Base-by-base conservation (phyloP, 2,888 invertebrate species). In the Drosophila kanekoi region DNA sequence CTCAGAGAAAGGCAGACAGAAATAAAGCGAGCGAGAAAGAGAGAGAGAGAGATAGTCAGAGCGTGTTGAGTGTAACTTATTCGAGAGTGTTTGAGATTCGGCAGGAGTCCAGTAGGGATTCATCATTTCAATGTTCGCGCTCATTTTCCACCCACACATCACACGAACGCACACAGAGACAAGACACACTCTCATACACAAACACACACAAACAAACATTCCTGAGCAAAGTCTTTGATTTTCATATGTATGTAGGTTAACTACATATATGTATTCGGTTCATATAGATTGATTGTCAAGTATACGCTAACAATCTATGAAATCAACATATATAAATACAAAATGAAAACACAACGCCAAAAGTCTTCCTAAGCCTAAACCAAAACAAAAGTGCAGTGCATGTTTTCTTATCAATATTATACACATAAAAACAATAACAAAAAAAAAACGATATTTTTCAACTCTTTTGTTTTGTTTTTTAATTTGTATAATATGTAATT, bases 291-390 rank as follows among this genome's bases (percentile, higher is more conserved):
- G 28, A 28, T 28, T 28, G 47, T n/a, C 28, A 47, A 51, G 60
- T 53, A 54, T 40, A 48, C 16, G 35, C 18, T 53, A 69, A 57
- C 38, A 70, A 53, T 48, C 52, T 47, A 53, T 57, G 49, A 38
- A 60, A 13, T 43, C 23, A 13, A 56, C 23, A 66, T 44, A 70
- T 64, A 62, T 41, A 57, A 53, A 58, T 66, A 74, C 59, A 63
- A 74, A 78, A 75, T 72, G 67, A 77, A 78, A 81, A 88, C 82
- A 79, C 86, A 90, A 89, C 84, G 90, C 90, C 84, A 89, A 90
- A 89, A 83, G 90, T 90, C 90, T 90, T 90, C 90, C 90, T 90
- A 79, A 79, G 77, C 81, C 79, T 81, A 76, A 75, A 77, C 65
- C 65, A 78, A 81, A 70, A 58, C 44, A 61, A 72, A 59, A 77